Evolutionary conservation across 2,797 vertebrate genomes (phyloP).

Genomic region (Gobio occitaniae): DNA sequence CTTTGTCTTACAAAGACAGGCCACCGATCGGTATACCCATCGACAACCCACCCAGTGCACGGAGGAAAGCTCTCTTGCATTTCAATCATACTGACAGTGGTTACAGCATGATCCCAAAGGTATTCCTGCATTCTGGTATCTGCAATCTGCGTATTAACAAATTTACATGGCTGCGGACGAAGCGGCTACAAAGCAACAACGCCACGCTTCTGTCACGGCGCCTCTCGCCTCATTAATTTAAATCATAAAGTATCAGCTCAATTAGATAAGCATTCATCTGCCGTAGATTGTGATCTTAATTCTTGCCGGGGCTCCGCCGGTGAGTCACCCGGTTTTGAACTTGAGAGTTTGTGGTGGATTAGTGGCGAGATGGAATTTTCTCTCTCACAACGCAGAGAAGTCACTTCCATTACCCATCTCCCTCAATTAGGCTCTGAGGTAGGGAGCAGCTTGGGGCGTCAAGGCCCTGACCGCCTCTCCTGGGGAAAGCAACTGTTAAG

Average conservation of each 20-base stretch:
- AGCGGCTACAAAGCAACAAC: slow-evolving; percentile 47
- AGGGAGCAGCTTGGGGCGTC: slow-evolving; percentile 28
- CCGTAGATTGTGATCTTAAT: slow-evolving; percentile 56
- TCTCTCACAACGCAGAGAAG: slow-evolving; percentile 40
- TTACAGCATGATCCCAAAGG: background rate
- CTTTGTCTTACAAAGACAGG: slow-evolving; percentile 35
- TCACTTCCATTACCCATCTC: slow-evolving; percentile 51
- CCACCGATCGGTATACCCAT: slow-evolving; percentile 8
- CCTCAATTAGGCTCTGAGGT: slow-evolving; percentile 52
- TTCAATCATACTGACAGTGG: background rate
- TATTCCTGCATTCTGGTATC: slow-evolving; percentile 13
- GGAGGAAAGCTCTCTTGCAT: background rate
- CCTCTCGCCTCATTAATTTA: slow-evolving; percentile 61
- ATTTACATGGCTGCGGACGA: slow-evolving; percentile 42
- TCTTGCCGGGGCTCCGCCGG: slow-evolving; percentile 26
- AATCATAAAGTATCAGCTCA: slow-evolving; percentile 51
- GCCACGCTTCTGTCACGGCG: slow-evolving; percentile 52
- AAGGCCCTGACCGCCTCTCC: slow-evolving; percentile 32
- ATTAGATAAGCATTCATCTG: slow-evolving; percentile 61
- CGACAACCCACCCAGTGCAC: background rate
- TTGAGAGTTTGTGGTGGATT: slow-evolving; percentile 46
- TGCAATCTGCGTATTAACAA: slow-evolving; percentile 57
- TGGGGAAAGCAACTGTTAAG: slow-evolving; percentile 48
- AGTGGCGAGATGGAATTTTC: slow-evolving; percentile 47
- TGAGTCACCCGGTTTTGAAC: slow-evolving; percentile 27